Percentiles rank a stretch among this genome's conserved stretches.
Evolutionary conservation across 2,888 invertebrate genomes (phyloP).

Genomic region (Oscheius sp.): DNA sequence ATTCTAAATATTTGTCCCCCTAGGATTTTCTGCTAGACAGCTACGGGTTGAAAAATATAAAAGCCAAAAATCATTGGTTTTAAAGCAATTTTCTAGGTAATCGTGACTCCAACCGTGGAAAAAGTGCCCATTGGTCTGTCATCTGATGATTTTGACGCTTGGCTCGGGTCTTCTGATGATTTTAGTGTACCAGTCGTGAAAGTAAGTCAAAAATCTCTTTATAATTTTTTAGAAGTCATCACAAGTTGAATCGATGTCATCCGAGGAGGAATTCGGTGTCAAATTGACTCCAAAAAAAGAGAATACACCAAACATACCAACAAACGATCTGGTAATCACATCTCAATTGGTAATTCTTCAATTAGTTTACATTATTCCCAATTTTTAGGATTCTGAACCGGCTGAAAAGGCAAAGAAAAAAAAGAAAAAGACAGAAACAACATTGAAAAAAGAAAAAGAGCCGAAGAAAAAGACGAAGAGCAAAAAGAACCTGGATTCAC

Average conservation of each 20-base stretch:
- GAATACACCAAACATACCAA: neutral
- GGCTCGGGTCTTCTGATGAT: slow-evolving; percentile 19
- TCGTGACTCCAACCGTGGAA: neutral
- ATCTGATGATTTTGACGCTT: slow-evolving; percentile 22
- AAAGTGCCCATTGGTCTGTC: neutral
- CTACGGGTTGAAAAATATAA: no score
- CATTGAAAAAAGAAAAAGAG: slow-evolving; percentile 17
- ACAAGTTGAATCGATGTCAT: slow-evolving; percentile 2
- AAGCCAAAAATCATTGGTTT: neutral
- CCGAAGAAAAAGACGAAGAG: slow-evolving; percentile 20
- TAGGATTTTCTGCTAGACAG: no score
- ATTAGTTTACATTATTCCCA: neutral
- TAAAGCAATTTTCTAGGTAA: slow-evolving; percentile 5
- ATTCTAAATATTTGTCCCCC: no score
- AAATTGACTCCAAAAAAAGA: neutral
- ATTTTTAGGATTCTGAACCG: neutral
- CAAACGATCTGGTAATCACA: no score
- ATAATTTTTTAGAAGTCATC: neutral
- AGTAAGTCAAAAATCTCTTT: neutral
- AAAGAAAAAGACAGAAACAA: slow-evolving; percentile 19
- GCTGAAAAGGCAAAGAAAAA: slow-evolving; percentile 20
- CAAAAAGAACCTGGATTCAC: neutral
- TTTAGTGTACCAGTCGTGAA: neutral
- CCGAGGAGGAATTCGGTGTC: slow-evolving; percentile 40
- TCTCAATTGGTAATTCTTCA: neutral